Conservation (phyloP, 2,113 vertebrate genomes). For the Chionodraco myersi region DNA sequence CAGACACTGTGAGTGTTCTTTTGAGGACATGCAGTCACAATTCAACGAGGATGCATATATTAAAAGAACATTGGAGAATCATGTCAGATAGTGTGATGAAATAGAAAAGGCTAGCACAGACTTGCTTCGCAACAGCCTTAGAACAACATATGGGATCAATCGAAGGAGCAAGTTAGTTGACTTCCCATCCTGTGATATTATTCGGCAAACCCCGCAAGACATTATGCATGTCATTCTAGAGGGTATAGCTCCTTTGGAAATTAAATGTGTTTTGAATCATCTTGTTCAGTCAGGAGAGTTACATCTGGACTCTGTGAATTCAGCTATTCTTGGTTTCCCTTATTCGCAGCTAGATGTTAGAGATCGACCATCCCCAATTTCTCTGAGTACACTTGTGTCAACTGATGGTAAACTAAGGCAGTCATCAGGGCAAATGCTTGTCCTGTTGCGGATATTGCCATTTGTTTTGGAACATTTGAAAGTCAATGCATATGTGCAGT, state of each 20-base stretch:
- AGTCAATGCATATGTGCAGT: constrained; percentile 20
- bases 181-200: too few relatives aligned
- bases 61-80: constrained; percentile 36
- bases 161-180: constrained; percentile 11
- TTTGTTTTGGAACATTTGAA: constrained; percentile 43
- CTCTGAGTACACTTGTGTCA: constrained; percentile 12
- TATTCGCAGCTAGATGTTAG: constrained; percentile 41
- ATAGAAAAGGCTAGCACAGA: constrained; percentile 29
- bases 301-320: constrained; percentile 22
- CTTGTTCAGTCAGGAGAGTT: constrained; percentile 22
- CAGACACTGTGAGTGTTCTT: constrained; percentile 42
- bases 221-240: constrained; percentile 45
- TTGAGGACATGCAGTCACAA: constrained; percentile 36
- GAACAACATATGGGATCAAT: constrained; percentile 25
- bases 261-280: constrained; percentile 34
- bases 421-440: too few relatives aligned
- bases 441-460: constrained; percentile 37
- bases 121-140: constrained; percentile 3
- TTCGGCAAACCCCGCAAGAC: constrained; percentile 10
- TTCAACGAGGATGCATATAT: constrained; percentile 39
- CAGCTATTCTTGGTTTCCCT: constrained; percentile 39
- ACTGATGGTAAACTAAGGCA: constrained; percentile 45
- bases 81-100: constrained; percentile 15
- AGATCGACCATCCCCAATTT: constrained; percentile 39
- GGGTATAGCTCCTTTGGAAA: constrained; percentile 29